phyloP scores from a whole-genome alignment of 2,888 invertebrate species.

The Poecilus cupreus region DNA sequence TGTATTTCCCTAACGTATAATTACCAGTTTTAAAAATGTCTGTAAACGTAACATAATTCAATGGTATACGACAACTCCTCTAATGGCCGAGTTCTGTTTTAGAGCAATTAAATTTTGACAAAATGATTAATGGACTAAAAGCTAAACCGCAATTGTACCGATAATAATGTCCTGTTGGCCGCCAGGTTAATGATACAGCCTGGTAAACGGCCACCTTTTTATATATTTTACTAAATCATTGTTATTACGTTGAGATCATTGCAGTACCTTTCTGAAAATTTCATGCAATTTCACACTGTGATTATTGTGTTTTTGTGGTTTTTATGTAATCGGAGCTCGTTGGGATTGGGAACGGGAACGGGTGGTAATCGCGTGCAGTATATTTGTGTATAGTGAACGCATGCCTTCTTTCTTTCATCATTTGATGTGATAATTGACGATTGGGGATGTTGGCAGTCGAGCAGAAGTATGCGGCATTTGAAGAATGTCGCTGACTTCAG shows the following conservation, averaged over 20 bases:
- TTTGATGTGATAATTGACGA: no score
- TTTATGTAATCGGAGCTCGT: constrained; percentile 41
- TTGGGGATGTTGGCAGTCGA: no score
- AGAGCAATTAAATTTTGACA: constrained; percentile 71
- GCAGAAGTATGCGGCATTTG: no score
- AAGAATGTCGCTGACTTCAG: not conserved
- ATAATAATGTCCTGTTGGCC: constrained; percentile 68
- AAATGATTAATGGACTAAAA: constrained; percentile 71
- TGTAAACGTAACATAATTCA: constrained; percentile 58
- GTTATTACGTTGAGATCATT: constrained; percentile 68
- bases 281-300: constrained; percentile 56
- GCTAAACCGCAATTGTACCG: constrained; percentile 68
- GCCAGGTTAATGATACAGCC: constrained; percentile 69
- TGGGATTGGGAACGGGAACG: not conserved
- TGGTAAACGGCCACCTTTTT: constrained; percentile 67
- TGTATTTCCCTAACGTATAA: constrained; percentile 48
- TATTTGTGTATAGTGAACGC: not conserved
- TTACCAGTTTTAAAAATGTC: constrained; percentile 58
- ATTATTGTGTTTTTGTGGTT: constrained; percentile 57
- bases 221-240: constrained; percentile 68
- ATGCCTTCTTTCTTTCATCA: no score
- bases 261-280: constrained; percentile 64
- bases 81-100: constrained; percentile 66
- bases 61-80: constrained; percentile 55
- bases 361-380: not conserved